Percentiles rank a stretch among this genome's conserved stretches.
phyloP scores from a whole-genome alignment of 2,888 invertebrate genomes.

The Drosophila macrospina region DNA sequence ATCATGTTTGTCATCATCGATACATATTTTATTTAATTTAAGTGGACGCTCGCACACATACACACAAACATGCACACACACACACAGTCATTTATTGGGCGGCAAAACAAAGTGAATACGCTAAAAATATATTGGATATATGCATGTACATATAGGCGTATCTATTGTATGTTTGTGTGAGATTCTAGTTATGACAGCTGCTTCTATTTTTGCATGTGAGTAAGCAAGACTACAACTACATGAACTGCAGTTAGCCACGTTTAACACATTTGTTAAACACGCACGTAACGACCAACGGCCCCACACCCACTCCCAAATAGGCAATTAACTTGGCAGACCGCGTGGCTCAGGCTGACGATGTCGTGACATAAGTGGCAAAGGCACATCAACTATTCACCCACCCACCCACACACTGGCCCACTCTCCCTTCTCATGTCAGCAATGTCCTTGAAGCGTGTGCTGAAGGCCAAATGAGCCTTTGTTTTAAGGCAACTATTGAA shows the following conservation, averaged over 20 bases:
- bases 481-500: constrained; percentile 35
- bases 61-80: background rate
- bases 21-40: constrained; percentile 47
- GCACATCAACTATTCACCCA: background rate
- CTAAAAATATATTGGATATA: constrained; percentile 17
- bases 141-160: background rate
- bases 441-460: constrained; percentile 61
- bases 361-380: constrained; percentile 45
- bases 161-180: constrained; percentile 5
- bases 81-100: constrained; percentile 28
- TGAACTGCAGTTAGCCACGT: constrained; percentile 57
- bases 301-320: constrained; percentile 43
- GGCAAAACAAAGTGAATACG: constrained; percentile 33
- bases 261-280: constrained; percentile 48
- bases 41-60: constrained; percentile 16
- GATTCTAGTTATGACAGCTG: constrained; percentile 33
- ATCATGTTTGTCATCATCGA: constrained; percentile 53
- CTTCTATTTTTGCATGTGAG: constrained; percentile 49
- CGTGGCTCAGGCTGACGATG: constrained; percentile 53
- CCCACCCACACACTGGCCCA: constrained; percentile 10
- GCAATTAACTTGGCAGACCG: constrained; percentile 71
- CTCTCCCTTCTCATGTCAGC: constrained; percentile 29
- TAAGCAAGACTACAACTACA: constrained; percentile 11
- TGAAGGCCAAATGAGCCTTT: constrained; percentile 48
- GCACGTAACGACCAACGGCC: constrained; percentile 58